Percentiles rank a stretch among this genome's conserved stretches.
Conservation (phyloP, 2,113 vertebrate genomes). For the Aix galericulata region DNA sequence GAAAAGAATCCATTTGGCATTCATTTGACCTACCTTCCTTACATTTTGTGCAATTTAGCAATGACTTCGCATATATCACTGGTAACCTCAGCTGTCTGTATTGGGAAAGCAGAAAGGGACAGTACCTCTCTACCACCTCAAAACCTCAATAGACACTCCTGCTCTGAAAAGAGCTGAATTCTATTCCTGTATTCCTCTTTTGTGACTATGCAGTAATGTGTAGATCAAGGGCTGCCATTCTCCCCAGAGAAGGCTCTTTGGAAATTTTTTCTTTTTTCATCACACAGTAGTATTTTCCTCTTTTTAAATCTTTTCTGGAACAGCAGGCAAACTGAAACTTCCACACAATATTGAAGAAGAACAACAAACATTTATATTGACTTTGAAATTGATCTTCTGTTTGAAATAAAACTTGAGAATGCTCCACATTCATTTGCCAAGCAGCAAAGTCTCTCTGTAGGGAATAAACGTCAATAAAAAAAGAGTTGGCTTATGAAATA, state of each 20-base stretch:
- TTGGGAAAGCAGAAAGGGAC: not conserved
- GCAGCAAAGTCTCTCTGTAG: not conserved
- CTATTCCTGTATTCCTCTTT: not conserved
- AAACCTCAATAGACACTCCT: not conserved
- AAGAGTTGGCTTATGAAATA: not conserved
- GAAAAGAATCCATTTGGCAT: not conserved
- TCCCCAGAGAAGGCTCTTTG: not conserved
- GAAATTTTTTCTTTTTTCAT: not conserved
- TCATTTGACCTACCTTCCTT: not conserved
- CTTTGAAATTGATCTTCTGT: not conserved
- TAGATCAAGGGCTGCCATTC: not conserved
- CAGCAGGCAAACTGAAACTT: not conserved
- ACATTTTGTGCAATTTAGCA: not conserved
- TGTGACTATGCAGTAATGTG: not conserved
- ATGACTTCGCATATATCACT: not conserved
- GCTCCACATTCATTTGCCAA: not conserved
- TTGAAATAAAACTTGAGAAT: not conserved
- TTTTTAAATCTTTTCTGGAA: not conserved
- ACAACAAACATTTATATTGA: not conserved
- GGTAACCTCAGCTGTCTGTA: not conserved
- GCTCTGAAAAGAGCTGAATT: not conserved
- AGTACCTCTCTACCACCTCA: not conserved
- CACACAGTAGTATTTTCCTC: not conserved
- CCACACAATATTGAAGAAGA: not conserved
- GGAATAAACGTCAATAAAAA: not conserved